phyloP scores from a whole-genome alignment of 2,113 vertebrate genomes.

The Zapornia atra region DNA sequence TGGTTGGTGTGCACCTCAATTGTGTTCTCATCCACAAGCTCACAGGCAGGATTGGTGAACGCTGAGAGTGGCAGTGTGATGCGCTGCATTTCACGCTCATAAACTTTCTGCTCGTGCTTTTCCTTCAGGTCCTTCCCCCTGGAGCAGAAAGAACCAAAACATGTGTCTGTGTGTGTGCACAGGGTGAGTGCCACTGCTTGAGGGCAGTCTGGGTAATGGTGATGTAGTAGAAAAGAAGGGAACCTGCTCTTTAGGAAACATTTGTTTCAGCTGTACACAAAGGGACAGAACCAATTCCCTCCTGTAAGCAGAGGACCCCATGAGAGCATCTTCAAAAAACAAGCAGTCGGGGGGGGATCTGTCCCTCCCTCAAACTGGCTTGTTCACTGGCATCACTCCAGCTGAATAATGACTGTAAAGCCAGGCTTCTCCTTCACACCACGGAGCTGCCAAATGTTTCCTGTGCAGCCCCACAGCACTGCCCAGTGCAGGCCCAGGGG shows the following conservation, averaged over 20 bases:
- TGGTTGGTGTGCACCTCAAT: conserved; percentile 81
- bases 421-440: neutral
- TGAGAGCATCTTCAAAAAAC: neutral
- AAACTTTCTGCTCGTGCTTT: conserved; percentile 85
- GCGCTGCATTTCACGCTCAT: conserved; percentile 92
- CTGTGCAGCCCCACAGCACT: neutral
- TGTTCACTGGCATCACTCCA: neutral
- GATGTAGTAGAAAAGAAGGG: neutral
- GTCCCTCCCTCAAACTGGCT: neutral
- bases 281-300: neutral
- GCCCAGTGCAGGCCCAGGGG: neutral
- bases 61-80: conserved; percentile 91
- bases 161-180: fast-evolving
- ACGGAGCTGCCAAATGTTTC: neutral
- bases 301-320: neutral
- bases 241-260: neutral
- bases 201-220: neutral
- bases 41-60: conserved; percentile 90
- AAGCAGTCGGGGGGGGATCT: neutral
- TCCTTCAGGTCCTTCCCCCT: conserved; percentile 89
- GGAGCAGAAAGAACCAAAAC: neutral
- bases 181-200: neutral
- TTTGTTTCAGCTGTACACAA: neutral
- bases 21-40: conserved; percentile 90
- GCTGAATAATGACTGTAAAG: neutral